Evolutionary conservation across 2,888 invertebrate species (phyloP).

Genomic region (Thereva nobilitata): DNA sequence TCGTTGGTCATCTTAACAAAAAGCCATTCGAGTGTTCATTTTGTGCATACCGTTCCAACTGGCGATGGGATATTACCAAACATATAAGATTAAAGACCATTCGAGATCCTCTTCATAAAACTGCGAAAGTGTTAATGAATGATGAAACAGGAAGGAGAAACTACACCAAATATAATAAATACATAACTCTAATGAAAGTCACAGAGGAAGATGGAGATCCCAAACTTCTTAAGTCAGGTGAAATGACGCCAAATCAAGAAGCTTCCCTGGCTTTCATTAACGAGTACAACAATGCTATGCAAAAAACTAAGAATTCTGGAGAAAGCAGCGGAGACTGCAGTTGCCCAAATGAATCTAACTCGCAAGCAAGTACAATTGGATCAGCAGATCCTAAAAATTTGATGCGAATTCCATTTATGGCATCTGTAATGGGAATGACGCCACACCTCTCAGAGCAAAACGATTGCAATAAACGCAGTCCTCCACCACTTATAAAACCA

Average conservation of each 20-base stretch:
- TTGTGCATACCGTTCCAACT: constrained; percentile 92
- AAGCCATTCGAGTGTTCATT: constrained; percentile 95
- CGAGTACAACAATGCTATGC: constrained; percentile 56
- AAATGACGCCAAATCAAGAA: constrained; percentile 60
- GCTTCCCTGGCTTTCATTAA: constrained; percentile 61
- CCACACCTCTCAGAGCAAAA: constrained; percentile 10
- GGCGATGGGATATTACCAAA: constrained; percentile 96
- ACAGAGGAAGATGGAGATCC: constrained; percentile 61
- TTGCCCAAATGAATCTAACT: constrained; percentile 26
- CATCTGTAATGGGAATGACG: constrained; percentile 10
- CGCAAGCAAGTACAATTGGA: constrained; percentile 9
- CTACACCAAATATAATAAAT: constrained; percentile 91
- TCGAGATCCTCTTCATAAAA: constrained; percentile 79
- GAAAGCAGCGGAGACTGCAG: constrained; percentile 5
- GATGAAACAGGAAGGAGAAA: constrained; percentile 89
- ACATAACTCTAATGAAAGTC: constrained; percentile 73
- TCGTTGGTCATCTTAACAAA: constrained; percentile 88
- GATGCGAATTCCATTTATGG: constrained; percentile 35
- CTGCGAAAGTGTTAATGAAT: constrained; percentile 84
- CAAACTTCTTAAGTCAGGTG: constrained; percentile 58
- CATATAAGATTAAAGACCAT: constrained; percentile 90
- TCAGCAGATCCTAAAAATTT: constrained; percentile 26
- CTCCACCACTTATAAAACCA: constrained; percentile 65
- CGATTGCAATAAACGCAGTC: constrained; percentile 50
- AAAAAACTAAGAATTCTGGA: constrained; percentile 13